Base-by-base conservation (phyloP, 2,797 vertebrate genomes). In the Lepilemur septentrionalis region DNA sequence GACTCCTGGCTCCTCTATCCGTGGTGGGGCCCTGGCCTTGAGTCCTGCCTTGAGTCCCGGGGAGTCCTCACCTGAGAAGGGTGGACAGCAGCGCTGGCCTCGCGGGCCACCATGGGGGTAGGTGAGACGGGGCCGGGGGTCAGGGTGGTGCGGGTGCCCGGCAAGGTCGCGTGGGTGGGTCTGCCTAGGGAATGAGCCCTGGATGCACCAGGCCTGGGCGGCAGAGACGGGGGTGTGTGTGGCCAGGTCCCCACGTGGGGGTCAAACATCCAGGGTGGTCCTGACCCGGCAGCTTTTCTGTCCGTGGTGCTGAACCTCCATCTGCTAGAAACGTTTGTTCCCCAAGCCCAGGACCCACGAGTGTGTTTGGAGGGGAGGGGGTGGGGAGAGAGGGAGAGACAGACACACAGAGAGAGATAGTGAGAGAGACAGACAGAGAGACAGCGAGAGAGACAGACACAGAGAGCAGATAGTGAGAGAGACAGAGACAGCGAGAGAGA, bases 251-350 rank as follows among this genome's bases (percentile, higher is more conserved):
- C n/a, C 65, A n/a, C 7, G 15, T n/a, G 32, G 65, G 20, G 11
- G n/a, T 30, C 30, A 65, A 17, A 65, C 0, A 3, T 17, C 63
- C 30, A 17, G 63, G 59, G 28, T 38, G 2, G 4, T 32, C 30
- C 61, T 65, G 32, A 38, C 65, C 2, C 3, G 7, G 17, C 43
- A 9, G 41, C 7, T 25, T 28, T 89, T 72, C 95, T 94, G 89
- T 93, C 89, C 89, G 0, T 76, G 78, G 95, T 96, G 55, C 95
- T 94, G 93, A 94, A 89, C 22, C 35, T 4, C 38, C 0, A 0
- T 28, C 35, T 20, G 46, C 52, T 5, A 28, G 63, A 28, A 50
- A 46, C 55, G 1, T 7, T 13, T 12, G 9, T 75, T 63, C 73
- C 25, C 23, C 41, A 35, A 28, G 2, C 25, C 41, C 28, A 30